Percentiles rank a stretch among this genome's conserved stretches.
Conservation (phyloP, 2,888 invertebrate species). For the Hirtodrosophila trivittata region DNA sequence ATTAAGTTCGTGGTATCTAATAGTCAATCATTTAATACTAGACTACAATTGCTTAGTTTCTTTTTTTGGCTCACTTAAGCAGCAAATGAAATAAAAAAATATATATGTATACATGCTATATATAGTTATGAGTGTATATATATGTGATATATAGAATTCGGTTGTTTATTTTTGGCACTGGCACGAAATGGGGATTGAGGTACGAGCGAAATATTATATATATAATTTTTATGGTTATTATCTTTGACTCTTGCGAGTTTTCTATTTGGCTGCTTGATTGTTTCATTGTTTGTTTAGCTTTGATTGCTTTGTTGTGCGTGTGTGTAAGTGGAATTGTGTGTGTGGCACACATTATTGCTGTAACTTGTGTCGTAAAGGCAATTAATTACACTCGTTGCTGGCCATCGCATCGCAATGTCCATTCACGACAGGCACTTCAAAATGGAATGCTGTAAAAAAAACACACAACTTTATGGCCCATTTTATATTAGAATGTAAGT, state of each 20-base stretch:
- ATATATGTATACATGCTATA: constrained; percentile 8
- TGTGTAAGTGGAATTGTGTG: constrained; percentile 19
- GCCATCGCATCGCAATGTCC: constrained; percentile 21
- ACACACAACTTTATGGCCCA: constrained; percentile 45
- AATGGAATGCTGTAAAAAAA: constrained; percentile 57
- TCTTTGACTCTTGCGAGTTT: constrained; percentile 23
- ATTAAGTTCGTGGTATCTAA: too few relatives aligned
- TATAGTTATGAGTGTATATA: constrained; percentile 9
- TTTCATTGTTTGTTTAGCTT: constrained; percentile 43
- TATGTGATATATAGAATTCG: constrained; percentile 21
- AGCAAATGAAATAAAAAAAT: constrained; percentile 13
- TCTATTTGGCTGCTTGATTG: constrained; percentile 37
- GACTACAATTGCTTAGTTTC: neutral
- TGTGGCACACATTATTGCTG: constrained; percentile 49
- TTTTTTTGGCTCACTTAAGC: too few relatives aligned
- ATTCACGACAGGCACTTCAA: constrained; percentile 48
- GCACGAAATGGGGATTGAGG: constrained; percentile 28
- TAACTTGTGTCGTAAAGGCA: constrained; percentile 55
- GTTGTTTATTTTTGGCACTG: constrained; percentile 45
- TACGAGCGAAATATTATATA: constrained; percentile 35
- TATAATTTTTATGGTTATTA: constrained; percentile 47
- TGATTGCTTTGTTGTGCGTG: constrained; percentile 22
- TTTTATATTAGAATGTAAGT: constrained; percentile 7
- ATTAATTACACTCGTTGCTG: constrained; percentile 55
- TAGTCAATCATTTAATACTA: too few relatives aligned